A percentile compares a stretch with the other conserved stretches of the same genome.
Evolutionary conservation across 2,113 vertebrate species (phyloP).

Genomic region (human): DNA sequence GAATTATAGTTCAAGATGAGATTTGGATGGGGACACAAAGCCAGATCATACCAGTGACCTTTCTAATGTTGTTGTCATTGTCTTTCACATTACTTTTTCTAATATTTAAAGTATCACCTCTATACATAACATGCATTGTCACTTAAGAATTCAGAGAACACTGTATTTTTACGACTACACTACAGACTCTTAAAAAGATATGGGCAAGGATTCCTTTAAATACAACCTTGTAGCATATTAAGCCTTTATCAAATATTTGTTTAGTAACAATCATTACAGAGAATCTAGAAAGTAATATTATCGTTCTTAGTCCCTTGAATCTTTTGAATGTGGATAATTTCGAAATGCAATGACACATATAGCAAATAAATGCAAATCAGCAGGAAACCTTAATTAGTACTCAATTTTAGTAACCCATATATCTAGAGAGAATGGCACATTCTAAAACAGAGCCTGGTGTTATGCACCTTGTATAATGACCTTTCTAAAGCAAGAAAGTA

Average conservation of each 20-base stretch:
- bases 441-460: not conserved
- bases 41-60: not conserved
- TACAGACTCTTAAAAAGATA: not conserved
- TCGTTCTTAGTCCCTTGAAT: not conserved
- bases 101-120: not conserved
- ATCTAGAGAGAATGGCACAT: not conserved
- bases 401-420: not conserved
- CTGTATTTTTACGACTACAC: not conserved
- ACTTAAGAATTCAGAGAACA: not conserved
- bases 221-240: not conserved
- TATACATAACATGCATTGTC: not conserved
- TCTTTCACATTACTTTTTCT: not conserved
- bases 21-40: too few species aligned
- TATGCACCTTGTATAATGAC: not conserved
- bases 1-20: too few species aligned
- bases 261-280: not conserved
- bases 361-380: not conserved
- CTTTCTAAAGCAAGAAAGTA: not conserved
- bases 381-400: not conserved
- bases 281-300: not conserved
- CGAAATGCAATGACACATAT: not conserved
- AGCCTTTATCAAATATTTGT: not conserved
- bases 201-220: not conserved
- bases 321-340: not conserved
- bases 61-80: not conserved